Evolutionary conservation across 2,888 invertebrate species (phyloP), one percentile per base, ranked within the genome.

Genomic region (Heliconius charithonia): DNA sequence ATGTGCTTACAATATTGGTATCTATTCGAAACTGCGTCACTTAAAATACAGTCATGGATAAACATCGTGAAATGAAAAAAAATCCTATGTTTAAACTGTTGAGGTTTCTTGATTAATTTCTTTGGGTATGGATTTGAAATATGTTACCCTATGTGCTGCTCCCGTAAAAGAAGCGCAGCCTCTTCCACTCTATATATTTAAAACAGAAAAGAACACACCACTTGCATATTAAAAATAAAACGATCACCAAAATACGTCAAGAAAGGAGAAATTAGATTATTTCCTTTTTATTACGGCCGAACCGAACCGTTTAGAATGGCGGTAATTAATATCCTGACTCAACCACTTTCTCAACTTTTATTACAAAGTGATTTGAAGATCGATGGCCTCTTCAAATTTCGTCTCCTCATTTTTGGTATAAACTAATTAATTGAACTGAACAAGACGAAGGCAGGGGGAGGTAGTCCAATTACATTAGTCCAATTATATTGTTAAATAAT

Each of bases 351-450:
- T 22, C 29, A 56, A 71, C 29, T 71, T 71, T 71, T 56, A 71
- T 71, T 56, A 71, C 71, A 51, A 71, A 51, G 51, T 71, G 51
- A 71, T 71, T 51, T 51, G 51, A 71, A 56, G 70, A 71, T 29
- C 51, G 56, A 56, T 51, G n/a, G 3, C 51, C 71, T 56, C 29
- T 71, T 22, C 10, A 56, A 56, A 56, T 71, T 71, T 71, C 70
- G 29, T 29, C 29, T 71, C 29, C n/a, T 71, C 51, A 71, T 71
- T 51, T 29, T n/a, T 32, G 0, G 22, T 66, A 16, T 29, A 22
- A 51, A 29, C 71, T 71, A 71, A 71, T 71, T 71, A 71, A 71
- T 56, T 71, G 29, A 22, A 51, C 51, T 16, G 29, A 71, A 29
- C 19, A 71, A 71, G 29, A 12, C 27, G 19, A 70, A 51, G 45